Conservation (phyloP, 2,113 vertebrate species). For the Halichoeres trimaculatus region DNA sequence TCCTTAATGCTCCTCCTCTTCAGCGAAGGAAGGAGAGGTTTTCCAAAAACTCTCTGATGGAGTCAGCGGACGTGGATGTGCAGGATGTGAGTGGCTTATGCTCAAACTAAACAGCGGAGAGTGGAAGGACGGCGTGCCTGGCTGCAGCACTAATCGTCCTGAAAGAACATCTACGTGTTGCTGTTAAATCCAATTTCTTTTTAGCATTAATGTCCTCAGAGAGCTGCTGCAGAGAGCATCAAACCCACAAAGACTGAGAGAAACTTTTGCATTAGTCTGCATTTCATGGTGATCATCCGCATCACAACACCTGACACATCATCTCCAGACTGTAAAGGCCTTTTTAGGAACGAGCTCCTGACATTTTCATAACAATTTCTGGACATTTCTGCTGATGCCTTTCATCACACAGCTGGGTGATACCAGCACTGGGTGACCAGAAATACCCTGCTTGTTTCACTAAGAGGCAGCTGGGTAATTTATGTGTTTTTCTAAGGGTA, state of each 20-base stretch:
- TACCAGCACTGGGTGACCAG: no score
- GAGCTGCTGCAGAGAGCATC: conserved; percentile 29
- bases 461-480: no score
- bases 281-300: neutral
- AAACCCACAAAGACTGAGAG: conserved; percentile 10
- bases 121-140: conserved; percentile 73
- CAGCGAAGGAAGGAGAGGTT: conserved; percentile 37
- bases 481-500: no score
- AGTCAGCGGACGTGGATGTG: conserved; percentile 52
- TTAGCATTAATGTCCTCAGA: conserved; percentile 57
- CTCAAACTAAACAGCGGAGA: conserved; percentile 65
- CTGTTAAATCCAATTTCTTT: conserved; percentile 73
- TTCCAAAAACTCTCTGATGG: conserved; percentile 52
- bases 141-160: conserved; percentile 71
- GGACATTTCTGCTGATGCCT: no score
- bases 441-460: no score
- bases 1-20: conserved; percentile 45
- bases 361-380: no score
- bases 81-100: conserved; percentile 61
- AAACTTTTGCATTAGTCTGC: conserved; percentile 5
- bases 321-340: no score
- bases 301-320: no score
- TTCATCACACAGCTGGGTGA: no score
- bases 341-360: no score
- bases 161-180: conserved; percentile 72